Conservation (phyloP, 1,140 invertebrate species). For the Apis florea region DNA sequence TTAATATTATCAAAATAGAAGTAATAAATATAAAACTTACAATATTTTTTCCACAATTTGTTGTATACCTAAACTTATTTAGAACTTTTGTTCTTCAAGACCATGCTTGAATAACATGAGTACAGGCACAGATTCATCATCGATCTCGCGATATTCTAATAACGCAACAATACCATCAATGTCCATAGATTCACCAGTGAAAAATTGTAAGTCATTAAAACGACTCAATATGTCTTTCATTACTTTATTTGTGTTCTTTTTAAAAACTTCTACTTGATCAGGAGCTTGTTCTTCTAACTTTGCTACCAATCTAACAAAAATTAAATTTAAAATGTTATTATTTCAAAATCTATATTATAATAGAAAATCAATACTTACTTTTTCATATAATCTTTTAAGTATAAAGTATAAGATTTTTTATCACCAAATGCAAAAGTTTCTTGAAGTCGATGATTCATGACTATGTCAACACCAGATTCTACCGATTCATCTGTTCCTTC, state of each 20-base stretch:
- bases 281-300: slow-evolving; percentile 90
- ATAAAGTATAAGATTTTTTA: slow-evolving; percentile 94
- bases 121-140: slow-evolving; percentile 90
- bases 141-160: slow-evolving; percentile 94
- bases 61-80: slow-evolving; percentile 78
- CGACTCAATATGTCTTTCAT: slow-evolving; percentile 96
- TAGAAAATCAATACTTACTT: slow-evolving; percentile 83
- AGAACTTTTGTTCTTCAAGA: slow-evolving; percentile 96
- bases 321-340: neutral
- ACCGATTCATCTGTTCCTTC: slow-evolving; percentile 89
- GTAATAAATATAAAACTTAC: slow-evolving; percentile 66
- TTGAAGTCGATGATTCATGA: slow-evolving; percentile 93
- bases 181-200: slow-evolving; percentile 97
- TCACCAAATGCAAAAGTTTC: slow-evolving; percentile 93
- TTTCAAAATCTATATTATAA: neutral
- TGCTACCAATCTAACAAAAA: slow-evolving; percentile 86
- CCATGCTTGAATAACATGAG: slow-evolving; percentile 98
- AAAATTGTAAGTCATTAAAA: slow-evolving; percentile 97
- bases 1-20: neutral
- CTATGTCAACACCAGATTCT: slow-evolving; percentile 94
- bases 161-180: slow-evolving; percentile 96
- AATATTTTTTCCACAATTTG: slow-evolving; percentile 75
- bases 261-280: slow-evolving; percentile 93
- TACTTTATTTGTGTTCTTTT: slow-evolving; percentile 96
- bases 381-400: slow-evolving; percentile 98